Conservation (phyloP, 2,888 invertebrate species). For the Troilus luridus region DNA sequence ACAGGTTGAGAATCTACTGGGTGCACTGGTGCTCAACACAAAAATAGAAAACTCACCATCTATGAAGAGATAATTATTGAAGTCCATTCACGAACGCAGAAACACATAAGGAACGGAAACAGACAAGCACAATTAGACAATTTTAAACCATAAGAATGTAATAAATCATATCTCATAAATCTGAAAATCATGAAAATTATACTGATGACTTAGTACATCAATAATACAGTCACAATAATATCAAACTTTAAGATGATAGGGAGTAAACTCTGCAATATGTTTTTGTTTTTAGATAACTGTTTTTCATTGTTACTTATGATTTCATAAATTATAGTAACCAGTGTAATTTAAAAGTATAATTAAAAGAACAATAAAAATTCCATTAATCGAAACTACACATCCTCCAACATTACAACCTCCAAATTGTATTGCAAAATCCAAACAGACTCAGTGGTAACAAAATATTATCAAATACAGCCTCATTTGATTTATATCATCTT, state of each 20-base stretch:
- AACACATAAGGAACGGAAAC: conserved; percentile 61
- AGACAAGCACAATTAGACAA: conserved; percentile 55
- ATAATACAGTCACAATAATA: not conserved
- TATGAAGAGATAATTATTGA: conserved; percentile 60
- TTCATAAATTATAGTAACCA: not conserved
- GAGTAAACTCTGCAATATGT: not conserved
- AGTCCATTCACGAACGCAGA: conserved; percentile 61
- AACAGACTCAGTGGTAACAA: not conserved
- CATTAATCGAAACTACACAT: not conserved
- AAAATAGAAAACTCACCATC: conserved; percentile 62
- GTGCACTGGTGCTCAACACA: conserved; percentile 49
- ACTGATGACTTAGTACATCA: not conserved
- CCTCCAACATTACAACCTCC: not conserved
- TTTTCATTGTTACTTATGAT: not conserved
- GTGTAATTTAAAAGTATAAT: not conserved
- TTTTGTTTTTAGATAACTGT: not conserved
- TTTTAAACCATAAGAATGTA: conserved; percentile 16
- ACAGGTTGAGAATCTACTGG: conserved; percentile 36
- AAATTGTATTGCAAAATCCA: not conserved
- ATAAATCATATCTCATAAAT: conserved; percentile 31
- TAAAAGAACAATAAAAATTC: not conserved
- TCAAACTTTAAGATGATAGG: not conserved
- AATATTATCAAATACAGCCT: not conserved
- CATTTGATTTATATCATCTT: not conserved
- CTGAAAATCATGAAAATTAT: not conserved